Conservation (phyloP, 2,888 invertebrate genomes). For the Synanthedon formicaeformis region DNA sequence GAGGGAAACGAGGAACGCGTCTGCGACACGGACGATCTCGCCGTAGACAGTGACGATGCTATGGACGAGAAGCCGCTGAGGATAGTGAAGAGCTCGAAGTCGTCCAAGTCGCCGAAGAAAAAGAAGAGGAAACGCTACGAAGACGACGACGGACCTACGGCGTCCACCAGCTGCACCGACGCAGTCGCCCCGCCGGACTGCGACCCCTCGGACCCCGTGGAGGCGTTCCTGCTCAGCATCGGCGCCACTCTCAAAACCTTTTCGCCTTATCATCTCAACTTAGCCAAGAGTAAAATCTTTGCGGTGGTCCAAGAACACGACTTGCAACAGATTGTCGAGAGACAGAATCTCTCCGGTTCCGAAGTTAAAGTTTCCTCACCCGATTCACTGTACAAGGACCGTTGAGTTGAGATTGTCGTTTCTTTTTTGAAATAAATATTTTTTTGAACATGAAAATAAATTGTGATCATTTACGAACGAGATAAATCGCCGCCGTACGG, state of each 20-base stretch:
- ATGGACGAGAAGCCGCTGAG: neutral
- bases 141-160: constrained; percentile 16
- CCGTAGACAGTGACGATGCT: neutral
- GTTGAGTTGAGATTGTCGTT: neutral
- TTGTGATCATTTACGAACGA: no score
- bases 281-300: constrained; percentile 62
- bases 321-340: constrained; percentile 55
- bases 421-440: no score
- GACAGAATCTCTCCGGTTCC: constrained; percentile 2
- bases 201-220: constrained; percentile 46
- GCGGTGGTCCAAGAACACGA: constrained; percentile 59
- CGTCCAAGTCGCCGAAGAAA: constrained; percentile 12
- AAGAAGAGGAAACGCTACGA: constrained; percentile 18
- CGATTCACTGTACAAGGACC: neutral
- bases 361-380: neutral
- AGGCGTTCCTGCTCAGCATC: constrained; percentile 52
- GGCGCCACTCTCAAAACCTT: constrained; percentile 53
- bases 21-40: constrained; percentile 12
- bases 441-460: no score
- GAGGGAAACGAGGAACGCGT: neutral
- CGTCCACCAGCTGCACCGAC: constrained; percentile 11
- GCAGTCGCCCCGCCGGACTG: constrained; percentile 27
- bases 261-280: constrained; percentile 53
- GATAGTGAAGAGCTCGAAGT: neutral
- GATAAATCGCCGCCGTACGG: no score